Percentiles rank a stretch among this genome's conserved stretches.
phyloP scores from a whole-genome alignment of 2,888 invertebrate species.

The Volucella zonaria region DNA sequence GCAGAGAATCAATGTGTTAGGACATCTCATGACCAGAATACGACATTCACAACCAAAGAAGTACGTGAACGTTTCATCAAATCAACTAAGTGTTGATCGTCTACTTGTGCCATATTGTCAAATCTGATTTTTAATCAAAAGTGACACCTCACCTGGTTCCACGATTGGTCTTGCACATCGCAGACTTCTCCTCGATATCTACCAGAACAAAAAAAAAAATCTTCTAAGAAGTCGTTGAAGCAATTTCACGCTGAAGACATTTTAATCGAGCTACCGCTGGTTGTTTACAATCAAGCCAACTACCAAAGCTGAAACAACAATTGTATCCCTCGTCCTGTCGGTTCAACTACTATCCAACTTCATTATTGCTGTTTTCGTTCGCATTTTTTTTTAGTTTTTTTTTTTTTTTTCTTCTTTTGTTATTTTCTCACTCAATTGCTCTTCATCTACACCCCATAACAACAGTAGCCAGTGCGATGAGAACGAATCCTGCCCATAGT shows the following conservation, averaged over 20 bases:
- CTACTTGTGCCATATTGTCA: too few species aligned
- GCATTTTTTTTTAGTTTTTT: not conserved
- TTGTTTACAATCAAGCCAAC: not conserved
- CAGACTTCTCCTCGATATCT: too few species aligned
- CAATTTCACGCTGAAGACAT: conserved; percentile 13
- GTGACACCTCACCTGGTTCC: too few species aligned
- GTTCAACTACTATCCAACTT: conserved; percentile 58
- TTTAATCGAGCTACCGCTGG: conserved; percentile 23
- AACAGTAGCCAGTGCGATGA: conserved; percentile 29
- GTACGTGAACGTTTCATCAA: too few species aligned
- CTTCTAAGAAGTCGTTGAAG: not conserved
- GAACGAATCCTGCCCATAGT: conserved; percentile 22
- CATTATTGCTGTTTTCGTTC: conserved; percentile 49
- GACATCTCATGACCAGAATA: too few species aligned
- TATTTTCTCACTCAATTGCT: conserved; percentile 19
- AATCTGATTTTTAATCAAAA: too few species aligned
- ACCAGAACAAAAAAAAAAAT: too few species aligned
- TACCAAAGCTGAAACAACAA: not conserved
- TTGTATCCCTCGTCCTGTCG: conserved; percentile 7
- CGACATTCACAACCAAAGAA: too few species aligned
- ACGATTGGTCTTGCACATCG: too few species aligned
- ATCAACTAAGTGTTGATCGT: too few species aligned
- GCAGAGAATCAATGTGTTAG: too few species aligned
- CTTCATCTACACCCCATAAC: not conserved
- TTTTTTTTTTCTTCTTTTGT: conserved; percentile 2